Evolutionary conservation across 2,797 vertebrate genomes (phyloP).

Genomic region (Mallotus villosus): DNA sequence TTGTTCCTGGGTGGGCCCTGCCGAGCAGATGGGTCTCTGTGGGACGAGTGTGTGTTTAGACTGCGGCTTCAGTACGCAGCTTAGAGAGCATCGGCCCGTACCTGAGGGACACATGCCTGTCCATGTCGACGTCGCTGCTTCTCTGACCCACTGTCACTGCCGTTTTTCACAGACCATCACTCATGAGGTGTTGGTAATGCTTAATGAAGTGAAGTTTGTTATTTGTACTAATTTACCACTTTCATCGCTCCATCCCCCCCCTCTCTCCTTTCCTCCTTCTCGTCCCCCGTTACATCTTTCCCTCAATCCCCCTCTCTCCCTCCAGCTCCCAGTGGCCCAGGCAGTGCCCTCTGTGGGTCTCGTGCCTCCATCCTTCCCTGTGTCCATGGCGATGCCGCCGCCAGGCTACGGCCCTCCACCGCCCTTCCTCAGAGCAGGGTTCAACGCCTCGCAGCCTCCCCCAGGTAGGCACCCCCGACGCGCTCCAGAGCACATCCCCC

Average conservation of each 20-base stretch:
- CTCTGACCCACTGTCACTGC: too few species aligned
- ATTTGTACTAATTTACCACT: too few species aligned
- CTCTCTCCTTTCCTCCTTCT: neutral
- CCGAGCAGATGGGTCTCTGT: neutral
- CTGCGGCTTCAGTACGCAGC: neutral
- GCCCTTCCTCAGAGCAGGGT: slow-evolving; percentile 89
- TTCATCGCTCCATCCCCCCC: too few species aligned
- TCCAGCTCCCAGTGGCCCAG: slow-evolving; percentile 90
- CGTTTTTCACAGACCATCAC: neutral
- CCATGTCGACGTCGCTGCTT: neutral
- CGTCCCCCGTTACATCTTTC: neutral
- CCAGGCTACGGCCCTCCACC: slow-evolving; percentile 93
- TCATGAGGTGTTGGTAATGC: too few species aligned
- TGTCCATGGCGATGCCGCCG: slow-evolving; percentile 93
- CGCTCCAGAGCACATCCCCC: neutral
- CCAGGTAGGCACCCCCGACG: slow-evolving; percentile 79
- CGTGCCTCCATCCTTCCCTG: slow-evolving; percentile 91
- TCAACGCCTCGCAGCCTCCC: slow-evolving; percentile 94
- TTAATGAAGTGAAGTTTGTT: too few species aligned
- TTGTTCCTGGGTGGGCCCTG: slow-evolving; percentile 15
- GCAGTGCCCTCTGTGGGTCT: slow-evolving; percentile 89
- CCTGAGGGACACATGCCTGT: neutral
- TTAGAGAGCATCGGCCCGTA: neutral
- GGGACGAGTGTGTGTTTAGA: neutral
- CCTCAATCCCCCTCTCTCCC: neutral